Base-by-base conservation (phyloP, 2,888 invertebrate species). In the Nezara viridula region DNA sequence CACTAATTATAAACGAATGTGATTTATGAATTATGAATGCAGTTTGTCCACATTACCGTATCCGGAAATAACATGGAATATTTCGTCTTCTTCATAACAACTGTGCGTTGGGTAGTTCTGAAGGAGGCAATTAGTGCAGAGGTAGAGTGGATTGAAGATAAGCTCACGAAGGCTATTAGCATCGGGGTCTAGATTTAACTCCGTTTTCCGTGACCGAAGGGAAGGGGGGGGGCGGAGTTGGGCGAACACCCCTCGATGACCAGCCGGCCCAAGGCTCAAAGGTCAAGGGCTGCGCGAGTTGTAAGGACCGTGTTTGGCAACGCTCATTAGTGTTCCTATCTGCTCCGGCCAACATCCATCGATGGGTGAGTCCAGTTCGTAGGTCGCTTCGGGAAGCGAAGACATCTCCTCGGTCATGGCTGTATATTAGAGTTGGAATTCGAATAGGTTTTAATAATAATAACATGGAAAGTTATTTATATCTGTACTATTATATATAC, bases 91-190 rank as follows among this genome's bases (percentile, higher is more conserved):
- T 44, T 44, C 5, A 44, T 44, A 24, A 55, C 19, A 5, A 4
- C 55, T 32, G 16, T 66, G 66, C 66, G 66, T 66, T 32, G 66
- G 27, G 32, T 6, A 73, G 66, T 21, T 10, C 66, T 16, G 32
- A 73, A 73, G 1, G 19, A 73, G 37, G 66, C 37, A 73, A 73
- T 73, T 73, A 73, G 32, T 19, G 12, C 66, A 37, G 21, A 7
- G 9, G 32, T 19, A 21, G 32, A 37, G 66, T 37, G 66, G 66
- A 73, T 73, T 32, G 9, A 7, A 32, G 66, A 73, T 73, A 73
- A 73, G 66, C 66, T 37, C 66, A 73, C 66, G 66, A 73, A 73
- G 66, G 66, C 37, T 73, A 73, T 73, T 73, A 73, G 66, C 16
- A 73, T 73, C 14, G 3, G 66, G 37, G 37, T 73, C 37, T 27